Percentiles rank a stretch among this genome's conserved stretches.
Conservation (phyloP, 2,113 vertebrate species). For the Ploceus nigricollis region DNA sequence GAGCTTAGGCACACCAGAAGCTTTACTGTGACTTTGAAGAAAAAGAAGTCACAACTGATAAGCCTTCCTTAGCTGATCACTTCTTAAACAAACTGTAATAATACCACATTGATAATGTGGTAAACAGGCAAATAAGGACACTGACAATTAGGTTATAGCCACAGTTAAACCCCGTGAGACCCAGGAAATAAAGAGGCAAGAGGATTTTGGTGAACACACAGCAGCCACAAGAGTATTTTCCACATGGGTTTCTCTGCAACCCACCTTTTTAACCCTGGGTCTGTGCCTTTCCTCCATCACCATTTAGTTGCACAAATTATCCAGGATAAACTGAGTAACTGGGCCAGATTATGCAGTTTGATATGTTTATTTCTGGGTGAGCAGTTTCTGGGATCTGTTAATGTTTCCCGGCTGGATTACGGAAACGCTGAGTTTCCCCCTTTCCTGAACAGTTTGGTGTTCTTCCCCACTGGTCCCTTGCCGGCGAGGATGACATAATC, state of each 20-base stretch:
- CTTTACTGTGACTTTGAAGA: not conserved
- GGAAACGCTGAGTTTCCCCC: not conserved
- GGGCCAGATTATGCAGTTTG: not conserved
- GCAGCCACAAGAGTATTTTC: not conserved
- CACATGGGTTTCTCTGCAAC: not conserved
- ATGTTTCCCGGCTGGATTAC: not conserved
- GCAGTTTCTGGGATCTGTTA: not conserved
- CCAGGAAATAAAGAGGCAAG: not conserved
- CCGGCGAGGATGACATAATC: conserved; percentile 66
- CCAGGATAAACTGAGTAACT: not conserved
- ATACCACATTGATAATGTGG: not conserved
- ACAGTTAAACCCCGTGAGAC: not conserved
- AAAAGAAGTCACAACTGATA: not conserved
- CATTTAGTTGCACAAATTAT: not conserved
- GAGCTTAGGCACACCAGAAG: not conserved
- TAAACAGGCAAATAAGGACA: not conserved
- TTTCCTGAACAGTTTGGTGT: conserved; percentile 25
- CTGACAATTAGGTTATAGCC: not conserved
- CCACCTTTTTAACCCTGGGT: not conserved
- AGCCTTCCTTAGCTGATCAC: not conserved
- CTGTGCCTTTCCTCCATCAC: not conserved
- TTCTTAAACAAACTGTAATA: not conserved
- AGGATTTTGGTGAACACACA: not conserved
- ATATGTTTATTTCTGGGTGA: not conserved
- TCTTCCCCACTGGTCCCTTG: conserved; percentile 52